Evolutionary conservation across 2,113 vertebrate genomes (phyloP).

Genomic region (Vireo altiloquus): DNA sequence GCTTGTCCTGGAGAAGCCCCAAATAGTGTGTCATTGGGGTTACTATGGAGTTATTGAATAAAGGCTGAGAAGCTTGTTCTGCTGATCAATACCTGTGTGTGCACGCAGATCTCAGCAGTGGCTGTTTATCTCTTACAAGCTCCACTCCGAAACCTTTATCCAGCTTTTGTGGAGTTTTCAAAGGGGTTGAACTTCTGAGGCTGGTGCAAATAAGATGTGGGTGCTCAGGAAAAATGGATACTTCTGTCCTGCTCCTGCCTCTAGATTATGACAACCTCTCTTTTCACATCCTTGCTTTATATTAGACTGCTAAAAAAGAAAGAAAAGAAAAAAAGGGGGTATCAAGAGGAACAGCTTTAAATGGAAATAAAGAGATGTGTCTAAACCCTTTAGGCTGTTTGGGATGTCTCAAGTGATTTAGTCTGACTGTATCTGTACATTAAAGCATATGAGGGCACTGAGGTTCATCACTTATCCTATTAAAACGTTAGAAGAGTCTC

Average conservation of each 20-base stretch:
- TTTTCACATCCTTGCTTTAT: background rate
- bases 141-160: background rate
- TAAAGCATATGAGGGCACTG: constrained; percentile 2
- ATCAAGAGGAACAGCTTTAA: constrained; percentile 38
- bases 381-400: constrained; percentile 50
- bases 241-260: background rate
- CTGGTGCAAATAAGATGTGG: background rate
- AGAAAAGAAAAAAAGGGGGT: background rate
- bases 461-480: constrained; percentile 39
- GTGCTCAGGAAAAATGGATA: background rate
- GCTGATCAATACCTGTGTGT: background rate
- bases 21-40: background rate
- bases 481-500: constrained; percentile 38
- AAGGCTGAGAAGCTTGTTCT: background rate
- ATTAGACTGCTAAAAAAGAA: background rate
- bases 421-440: background rate
- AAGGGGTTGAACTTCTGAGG: background rate
- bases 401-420: constrained; percentile 43
- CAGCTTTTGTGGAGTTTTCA: background rate
- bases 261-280: background rate
- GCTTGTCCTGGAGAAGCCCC: background rate
- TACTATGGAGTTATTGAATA: constrained; percentile 36
- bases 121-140: background rate
- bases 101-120: background rate
- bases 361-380: constrained; percentile 47